Conservation (phyloP, 1,140 invertebrate genomes). For the Semibalanus balanoides region DNA sequence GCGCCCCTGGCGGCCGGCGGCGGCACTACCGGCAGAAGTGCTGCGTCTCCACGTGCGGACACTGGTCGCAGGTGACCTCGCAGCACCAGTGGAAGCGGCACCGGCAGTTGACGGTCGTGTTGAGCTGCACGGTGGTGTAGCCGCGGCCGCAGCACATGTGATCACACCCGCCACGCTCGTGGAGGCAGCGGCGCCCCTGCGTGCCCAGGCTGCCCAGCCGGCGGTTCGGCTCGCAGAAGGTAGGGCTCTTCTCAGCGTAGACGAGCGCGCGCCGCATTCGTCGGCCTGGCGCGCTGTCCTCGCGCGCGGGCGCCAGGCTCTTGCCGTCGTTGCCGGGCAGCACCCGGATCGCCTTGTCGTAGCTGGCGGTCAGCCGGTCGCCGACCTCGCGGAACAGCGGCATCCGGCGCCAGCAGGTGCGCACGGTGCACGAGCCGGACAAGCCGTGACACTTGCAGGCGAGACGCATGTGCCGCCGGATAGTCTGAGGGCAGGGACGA, state of each 20-base stretch:
- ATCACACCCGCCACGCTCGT: conserved; percentile 54
- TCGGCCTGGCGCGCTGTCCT: too few species aligned
- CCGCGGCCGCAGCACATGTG: conserved; percentile 48
- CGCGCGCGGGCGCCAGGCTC: too few species aligned
- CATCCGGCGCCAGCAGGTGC: conserved; percentile 42
- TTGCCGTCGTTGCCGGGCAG: too few species aligned
- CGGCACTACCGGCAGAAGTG: conserved; percentile 32
- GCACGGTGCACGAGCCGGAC: conserved; percentile 34
- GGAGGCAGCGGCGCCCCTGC: conserved; percentile 59
- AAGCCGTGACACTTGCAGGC: conserved; percentile 50
- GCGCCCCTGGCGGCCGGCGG: too few species aligned
- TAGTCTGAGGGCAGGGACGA: conserved; percentile 21
- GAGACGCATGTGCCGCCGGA: conserved; percentile 37
- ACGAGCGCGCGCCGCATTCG: conserved; percentile 28
- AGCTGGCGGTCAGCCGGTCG: conserved; percentile 36
- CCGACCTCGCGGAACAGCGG: conserved; percentile 42
- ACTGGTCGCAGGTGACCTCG: conserved; percentile 86
- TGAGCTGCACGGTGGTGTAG: conserved; percentile 39
- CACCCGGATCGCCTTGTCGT: conserved; percentile 26
- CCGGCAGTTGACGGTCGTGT: conserved; percentile 55
- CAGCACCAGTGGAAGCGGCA: conserved; percentile 97
- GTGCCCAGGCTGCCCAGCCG: conserved; percentile 76
- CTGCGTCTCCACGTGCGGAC: conserved; percentile 70
- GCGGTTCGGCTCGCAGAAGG: conserved; percentile 42
- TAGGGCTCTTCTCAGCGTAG: conserved; percentile 42